Evolutionary conservation across 2,888 invertebrate species (phyloP).

Genomic region (Euzophera pinguis): DNA sequence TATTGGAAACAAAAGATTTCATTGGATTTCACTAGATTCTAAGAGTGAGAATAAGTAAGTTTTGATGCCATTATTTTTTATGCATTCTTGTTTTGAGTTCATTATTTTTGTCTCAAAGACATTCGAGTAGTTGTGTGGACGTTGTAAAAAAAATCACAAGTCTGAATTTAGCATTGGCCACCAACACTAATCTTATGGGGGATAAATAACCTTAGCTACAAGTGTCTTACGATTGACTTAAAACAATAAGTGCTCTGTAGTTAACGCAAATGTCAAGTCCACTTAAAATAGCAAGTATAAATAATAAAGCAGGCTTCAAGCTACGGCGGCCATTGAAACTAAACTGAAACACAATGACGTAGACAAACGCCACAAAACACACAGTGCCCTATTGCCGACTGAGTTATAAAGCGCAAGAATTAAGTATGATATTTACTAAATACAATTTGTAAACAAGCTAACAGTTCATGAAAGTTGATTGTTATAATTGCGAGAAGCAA

Average conservation of each 20-base stretch:
- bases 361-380: constrained; percentile 12
- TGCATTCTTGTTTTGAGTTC: too few relatives aligned
- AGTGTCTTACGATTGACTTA: too few relatives aligned
- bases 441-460: constrained; percentile 41
- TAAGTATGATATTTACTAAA: constrained; percentile 35
- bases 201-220: too few relatives aligned
- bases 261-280: background rate
- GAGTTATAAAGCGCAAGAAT: constrained; percentile 30
- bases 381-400: constrained; percentile 25
- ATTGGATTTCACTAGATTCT: too few relatives aligned
- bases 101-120: too few relatives aligned
- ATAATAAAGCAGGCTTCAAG: background rate
- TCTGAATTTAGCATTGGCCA: too few relatives aligned
- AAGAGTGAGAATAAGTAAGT: too few relatives aligned
- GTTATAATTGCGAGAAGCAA: constrained; percentile 43
- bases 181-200: too few relatives aligned
- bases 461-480: constrained; percentile 43
- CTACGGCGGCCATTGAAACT: constrained; percentile 7
- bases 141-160: too few relatives aligned
- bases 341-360: constrained; percentile 14
- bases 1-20: too few relatives aligned
- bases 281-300: background rate
- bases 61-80: too few relatives aligned
- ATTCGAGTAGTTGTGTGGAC: too few relatives aligned
- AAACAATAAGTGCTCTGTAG: background rate